Conservation (phyloP, 2,888 invertebrate genomes). For the Elysia crispata region DNA sequence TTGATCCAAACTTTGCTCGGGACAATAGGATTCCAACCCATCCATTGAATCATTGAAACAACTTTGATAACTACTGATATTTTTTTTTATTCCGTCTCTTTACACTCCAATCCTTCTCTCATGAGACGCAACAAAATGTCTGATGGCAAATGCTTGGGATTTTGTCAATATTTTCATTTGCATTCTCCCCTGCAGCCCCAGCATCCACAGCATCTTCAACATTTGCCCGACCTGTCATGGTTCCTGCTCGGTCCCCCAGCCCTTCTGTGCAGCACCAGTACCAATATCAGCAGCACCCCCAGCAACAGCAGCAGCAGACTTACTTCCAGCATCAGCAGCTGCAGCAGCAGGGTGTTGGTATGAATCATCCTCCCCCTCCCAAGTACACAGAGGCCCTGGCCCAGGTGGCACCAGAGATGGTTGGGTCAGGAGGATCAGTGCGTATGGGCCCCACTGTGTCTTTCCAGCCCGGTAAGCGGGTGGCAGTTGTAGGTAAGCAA, state of each 20-base stretch:
- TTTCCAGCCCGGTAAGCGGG: conserved; percentile 43
- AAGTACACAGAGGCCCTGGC: conserved; percentile 46
- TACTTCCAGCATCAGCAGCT: too few relatives aligned
- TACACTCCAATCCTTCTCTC: too few relatives aligned
- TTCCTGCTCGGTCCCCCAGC: conserved; percentile 43
- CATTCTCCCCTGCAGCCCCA: not conserved
- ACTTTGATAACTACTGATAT: too few relatives aligned
- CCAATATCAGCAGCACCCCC: too few relatives aligned
- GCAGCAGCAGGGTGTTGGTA: too few relatives aligned
- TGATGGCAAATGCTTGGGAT: not conserved
- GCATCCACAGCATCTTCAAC: conserved; percentile 55
- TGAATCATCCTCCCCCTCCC: conserved; percentile 48
- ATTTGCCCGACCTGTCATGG: conserved; percentile 63
- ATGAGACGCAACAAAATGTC: too few relatives aligned
- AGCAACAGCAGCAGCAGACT: too few relatives aligned
- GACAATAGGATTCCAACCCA: too few relatives aligned
- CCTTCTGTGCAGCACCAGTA: conserved; percentile 31
- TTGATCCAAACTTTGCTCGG: too few relatives aligned
- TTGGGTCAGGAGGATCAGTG: not conserved
- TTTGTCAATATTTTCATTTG: not conserved
- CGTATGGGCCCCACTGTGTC: conserved; percentile 14
- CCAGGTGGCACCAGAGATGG: conserved; percentile 40
- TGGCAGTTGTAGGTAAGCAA: conserved; percentile 42
- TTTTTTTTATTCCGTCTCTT: too few relatives aligned
- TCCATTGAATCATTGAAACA: too few relatives aligned